phyloP scores from a whole-genome alignment of 2,888 invertebrate species.

The Bombyx huttoni region DNA sequence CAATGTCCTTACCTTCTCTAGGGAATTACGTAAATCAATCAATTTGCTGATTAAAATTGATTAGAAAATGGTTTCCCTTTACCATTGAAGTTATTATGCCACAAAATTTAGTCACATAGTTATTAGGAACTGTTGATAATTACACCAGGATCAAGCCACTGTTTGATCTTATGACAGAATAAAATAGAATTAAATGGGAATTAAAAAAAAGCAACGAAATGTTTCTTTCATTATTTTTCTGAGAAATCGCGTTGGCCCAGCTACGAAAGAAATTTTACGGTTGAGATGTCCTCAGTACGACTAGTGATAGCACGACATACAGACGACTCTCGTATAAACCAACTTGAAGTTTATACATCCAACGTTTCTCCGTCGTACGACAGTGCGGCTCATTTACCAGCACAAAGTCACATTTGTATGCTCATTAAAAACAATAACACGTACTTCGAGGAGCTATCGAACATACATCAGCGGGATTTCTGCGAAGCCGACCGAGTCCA shows the following conservation, averaged over 20 bases:
- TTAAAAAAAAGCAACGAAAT: background rate
- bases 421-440: background rate
- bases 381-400: background rate
- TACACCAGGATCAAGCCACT: no score
- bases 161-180: no score
- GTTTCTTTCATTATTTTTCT: constrained; percentile 7
- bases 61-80: no score
- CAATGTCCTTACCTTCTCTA: no score
- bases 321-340: constrained; percentile 25
- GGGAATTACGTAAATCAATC: no score
- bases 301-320: constrained; percentile 20
- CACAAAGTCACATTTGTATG: background rate
- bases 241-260: constrained; percentile 35
- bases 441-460: background rate
- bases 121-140: no score
- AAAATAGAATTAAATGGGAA: no score
- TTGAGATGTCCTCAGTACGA: constrained; percentile 39
- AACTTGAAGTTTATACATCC: constrained; percentile 16
- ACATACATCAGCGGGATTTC: constrained; percentile 7
- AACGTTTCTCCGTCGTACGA: background rate
- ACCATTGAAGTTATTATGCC: no score
- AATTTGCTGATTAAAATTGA: no score
- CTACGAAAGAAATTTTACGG: constrained; percentile 60
- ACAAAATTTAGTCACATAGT: no score
- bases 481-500: constrained; percentile 20